Conservation (phyloP, 2,113 vertebrate genomes). For the Corythaixoides concolor region DNA sequence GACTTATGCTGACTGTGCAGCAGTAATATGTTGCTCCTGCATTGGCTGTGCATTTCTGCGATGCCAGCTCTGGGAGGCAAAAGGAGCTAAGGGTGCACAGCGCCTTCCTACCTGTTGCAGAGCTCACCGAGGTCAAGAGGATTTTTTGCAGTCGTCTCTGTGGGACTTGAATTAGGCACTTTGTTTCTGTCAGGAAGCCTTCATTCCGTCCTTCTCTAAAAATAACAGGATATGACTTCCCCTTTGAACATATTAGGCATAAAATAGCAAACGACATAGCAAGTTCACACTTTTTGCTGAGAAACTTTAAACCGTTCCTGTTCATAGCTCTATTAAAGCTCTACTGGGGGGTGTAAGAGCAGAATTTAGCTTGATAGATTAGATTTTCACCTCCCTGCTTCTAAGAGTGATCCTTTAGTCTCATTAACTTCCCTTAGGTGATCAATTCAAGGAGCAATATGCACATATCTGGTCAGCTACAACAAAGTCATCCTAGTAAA, state of each 20-base stretch:
- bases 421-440: neutral
- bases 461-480: neutral
- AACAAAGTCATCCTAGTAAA: neutral
- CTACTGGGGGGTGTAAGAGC: neutral
- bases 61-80: neutral
- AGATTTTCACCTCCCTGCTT: neutral
- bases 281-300: neutral
- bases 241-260: neutral
- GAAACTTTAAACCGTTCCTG: neutral
- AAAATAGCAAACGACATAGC: rapidly evolving
- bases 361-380: neutral
- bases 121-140: neutral
- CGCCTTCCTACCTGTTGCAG: neutral
- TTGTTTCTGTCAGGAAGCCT: neutral
- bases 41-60: neutral
- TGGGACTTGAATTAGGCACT: neutral
- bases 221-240: neutral
- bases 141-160: neutral
- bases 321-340: neutral
- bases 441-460: neutral
- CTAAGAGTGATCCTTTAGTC: neutral
- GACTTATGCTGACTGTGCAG: neutral
- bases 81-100: rapidly evolving
- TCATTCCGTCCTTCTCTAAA: neutral
- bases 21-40: neutral